These are phyloP conservation scores for Andinoacara biseriatus DNA, from an alignment of 2,113 vertebrate species.

Conservation along the genomic window DNA sequence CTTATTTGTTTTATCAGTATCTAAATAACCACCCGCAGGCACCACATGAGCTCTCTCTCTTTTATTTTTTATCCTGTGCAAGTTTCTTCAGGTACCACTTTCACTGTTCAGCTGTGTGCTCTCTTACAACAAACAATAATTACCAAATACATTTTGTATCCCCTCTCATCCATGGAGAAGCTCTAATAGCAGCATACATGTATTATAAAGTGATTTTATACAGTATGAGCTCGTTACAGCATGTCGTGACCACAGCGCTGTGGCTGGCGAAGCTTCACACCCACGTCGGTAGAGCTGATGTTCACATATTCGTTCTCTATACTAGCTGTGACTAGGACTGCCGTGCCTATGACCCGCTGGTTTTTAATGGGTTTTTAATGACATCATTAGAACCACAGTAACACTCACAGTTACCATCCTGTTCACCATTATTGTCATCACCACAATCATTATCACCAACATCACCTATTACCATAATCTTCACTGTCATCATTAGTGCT, in stretches of 20 bases:
- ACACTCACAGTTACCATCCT: background rate
- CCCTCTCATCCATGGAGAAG: background rate
- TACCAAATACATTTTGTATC: background rate
- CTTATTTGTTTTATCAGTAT: background rate
- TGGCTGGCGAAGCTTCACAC: no score
- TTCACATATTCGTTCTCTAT: background rate
- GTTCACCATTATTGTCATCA: background rate
- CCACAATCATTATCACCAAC: constrained; percentile 2
- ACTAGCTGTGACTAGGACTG: background rate
- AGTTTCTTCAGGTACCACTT: background rate
- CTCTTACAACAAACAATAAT: background rate
- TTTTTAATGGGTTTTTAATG: constrained; percentile 19
- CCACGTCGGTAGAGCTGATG: background rate
- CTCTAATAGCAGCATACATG: background rate
- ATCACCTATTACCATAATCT: background rate
- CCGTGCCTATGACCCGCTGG: background rate
- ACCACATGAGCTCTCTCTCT: background rate
- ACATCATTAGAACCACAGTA: background rate
- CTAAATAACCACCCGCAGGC: background rate
- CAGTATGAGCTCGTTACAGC: no score
- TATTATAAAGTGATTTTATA: background rate
- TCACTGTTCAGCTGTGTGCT: background rate
- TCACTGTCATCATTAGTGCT: background rate
- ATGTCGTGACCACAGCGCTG: no score
- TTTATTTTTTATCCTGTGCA: background rate